Percentiles rank a stretch among this genome's conserved stretches.
Evolutionary conservation across 1,140 invertebrate species (phyloP).

Genomic region (Dreissena rostriformis): DNA sequence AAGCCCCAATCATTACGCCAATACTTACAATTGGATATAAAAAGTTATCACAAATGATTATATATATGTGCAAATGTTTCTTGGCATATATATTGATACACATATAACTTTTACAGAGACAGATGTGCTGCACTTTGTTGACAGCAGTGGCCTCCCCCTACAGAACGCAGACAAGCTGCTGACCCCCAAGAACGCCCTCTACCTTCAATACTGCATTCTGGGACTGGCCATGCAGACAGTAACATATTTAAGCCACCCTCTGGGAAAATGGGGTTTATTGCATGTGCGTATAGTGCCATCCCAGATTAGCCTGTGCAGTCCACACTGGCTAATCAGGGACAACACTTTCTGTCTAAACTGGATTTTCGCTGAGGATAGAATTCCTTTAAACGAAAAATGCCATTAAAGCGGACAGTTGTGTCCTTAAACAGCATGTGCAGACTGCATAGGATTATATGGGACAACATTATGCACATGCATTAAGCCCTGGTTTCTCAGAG

Average conservation of each 20-base stretch:
- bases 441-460: too few relatives aligned
- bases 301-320: not conserved
- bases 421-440: too few relatives aligned
- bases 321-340: not conserved
- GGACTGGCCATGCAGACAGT: slow-evolving; percentile 42
- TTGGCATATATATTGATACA: too few relatives aligned
- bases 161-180: not conserved
- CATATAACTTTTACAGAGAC: slow-evolving; percentile 24
- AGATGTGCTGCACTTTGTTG: slow-evolving; percentile 45
- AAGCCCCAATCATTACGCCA: too few relatives aligned
- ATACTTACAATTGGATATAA: not conserved
- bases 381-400: not conserved
- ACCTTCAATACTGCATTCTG: slow-evolving; percentile 22
- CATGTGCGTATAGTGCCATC: not conserved
- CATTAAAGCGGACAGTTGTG: not conserved
- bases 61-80: not conserved
- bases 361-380: not conserved
- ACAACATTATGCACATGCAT: too few relatives aligned
- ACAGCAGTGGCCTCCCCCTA: slow-evolving; percentile 27
- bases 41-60: too few relatives aligned
- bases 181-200: slow-evolving; percentile 31
- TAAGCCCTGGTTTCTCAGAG: too few relatives aligned
- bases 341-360: not conserved
- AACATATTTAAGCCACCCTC: not conserved
- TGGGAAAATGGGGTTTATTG: not conserved